Conservation (phyloP, 2,797 vertebrate genomes). For the Falco rusticolus region DNA sequence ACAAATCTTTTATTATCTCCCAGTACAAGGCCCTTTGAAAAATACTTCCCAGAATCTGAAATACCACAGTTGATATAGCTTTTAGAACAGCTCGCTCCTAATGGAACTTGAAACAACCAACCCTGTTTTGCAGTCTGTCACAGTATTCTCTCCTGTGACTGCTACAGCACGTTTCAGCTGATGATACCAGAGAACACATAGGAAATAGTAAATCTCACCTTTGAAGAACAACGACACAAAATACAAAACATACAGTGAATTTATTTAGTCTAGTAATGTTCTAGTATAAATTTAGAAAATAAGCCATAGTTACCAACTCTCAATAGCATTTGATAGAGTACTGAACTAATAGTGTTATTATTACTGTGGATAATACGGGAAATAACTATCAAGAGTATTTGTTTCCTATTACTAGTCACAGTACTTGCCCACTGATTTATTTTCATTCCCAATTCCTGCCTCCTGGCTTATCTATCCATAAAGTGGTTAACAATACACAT, state of each 20-base stretch:
- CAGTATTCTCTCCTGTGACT: not conserved
- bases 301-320: not conserved
- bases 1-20: not conserved
- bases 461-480: not conserved
- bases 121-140: not conserved
- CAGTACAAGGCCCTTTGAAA: not conserved
- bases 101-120: constrained; percentile 21
- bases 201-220: not conserved
- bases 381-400: not conserved
- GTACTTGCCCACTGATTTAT: not conserved
- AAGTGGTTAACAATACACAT: not conserved
- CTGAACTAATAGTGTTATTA: not conserved
- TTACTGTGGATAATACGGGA: not conserved
- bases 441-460: not conserved
- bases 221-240: not conserved
- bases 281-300: not conserved
- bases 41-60: constrained; percentile 21
- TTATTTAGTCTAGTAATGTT: not conserved
- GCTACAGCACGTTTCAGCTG: not conserved
- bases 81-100: not conserved
- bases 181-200: not conserved
- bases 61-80: not conserved
- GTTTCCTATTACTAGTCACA: not conserved
- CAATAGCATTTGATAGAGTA: not conserved
- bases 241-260: not conserved